Conservation (phyloP, 2,888 invertebrate genomes). For the Polymixis lichenea region DNA sequence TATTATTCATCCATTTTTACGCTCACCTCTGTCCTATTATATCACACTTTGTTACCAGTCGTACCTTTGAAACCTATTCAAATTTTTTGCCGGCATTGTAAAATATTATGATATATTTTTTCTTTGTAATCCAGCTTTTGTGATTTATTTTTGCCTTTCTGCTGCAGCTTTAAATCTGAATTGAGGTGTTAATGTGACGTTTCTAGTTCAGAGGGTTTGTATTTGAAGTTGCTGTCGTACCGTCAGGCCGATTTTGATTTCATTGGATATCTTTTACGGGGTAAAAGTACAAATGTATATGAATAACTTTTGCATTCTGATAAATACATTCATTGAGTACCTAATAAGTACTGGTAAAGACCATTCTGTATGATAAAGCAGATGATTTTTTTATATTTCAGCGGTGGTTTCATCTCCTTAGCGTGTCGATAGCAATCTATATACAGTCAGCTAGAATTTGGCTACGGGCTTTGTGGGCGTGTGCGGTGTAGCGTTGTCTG, state of each 20-base stretch:
- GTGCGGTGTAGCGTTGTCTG: too few relatives aligned
- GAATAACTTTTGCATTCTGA: neutral
- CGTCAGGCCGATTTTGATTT: neutral
- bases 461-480: too few relatives aligned
- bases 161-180: conserved; percentile 25
- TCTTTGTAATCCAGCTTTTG: conserved; percentile 35
- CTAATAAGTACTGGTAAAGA: neutral
- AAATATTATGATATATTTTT: conserved; percentile 35
- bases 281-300: neutral
- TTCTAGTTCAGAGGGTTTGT: neutral
- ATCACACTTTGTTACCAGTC: conserved; percentile 37
- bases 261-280: neutral
- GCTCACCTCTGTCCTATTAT: conserved; percentile 36
- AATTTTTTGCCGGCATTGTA: conserved; percentile 38
- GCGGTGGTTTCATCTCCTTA: neutral
- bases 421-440: too few relatives aligned
- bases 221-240: neutral
- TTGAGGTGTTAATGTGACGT: conserved; percentile 3
- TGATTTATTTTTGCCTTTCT: conserved; percentile 30
- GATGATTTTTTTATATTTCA: neutral
- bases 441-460: too few relatives aligned
- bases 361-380: neutral
- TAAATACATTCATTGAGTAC: neutral
- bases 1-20: conserved; percentile 61
- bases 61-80: conserved; percentile 50